Conservation (phyloP, 2,113 vertebrate genomes). For the Ancistrus triradiatus region DNA sequence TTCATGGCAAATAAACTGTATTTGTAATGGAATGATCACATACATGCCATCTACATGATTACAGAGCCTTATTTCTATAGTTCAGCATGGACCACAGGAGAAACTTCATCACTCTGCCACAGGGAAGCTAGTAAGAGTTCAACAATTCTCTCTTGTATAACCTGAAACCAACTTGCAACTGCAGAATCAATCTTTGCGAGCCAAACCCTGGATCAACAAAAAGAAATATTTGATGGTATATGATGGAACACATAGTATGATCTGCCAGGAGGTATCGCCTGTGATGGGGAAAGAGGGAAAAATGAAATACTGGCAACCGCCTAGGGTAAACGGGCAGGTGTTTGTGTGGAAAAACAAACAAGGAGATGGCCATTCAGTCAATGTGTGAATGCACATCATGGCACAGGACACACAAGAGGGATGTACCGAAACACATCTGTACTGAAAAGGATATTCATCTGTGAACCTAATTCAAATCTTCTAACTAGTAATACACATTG, state of each 20-base stretch:
- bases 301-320: constrained; percentile 19
- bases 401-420: not conserved
- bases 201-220: not conserved
- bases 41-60: no score
- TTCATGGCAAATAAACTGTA: no score
- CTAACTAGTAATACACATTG: no score
- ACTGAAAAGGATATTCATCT: constrained; percentile 11
- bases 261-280: constrained; percentile 32
- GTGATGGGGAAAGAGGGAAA: constrained; percentile 6
- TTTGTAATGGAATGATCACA: no score
- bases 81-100: no score
- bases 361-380: constrained; percentile 31
- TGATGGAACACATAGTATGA: constrained; percentile 16
- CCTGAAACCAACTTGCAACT: constrained; percentile 1
- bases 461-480: no score
- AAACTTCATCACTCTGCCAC: no score
- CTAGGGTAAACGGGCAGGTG: constrained; percentile 4
- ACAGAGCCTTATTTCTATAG: no score
- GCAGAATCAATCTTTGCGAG: no score
- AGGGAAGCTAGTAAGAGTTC: not conserved
- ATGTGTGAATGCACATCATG: constrained; percentile 30
- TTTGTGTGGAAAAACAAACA: constrained; percentile 44
- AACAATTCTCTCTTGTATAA: constrained; percentile 54
- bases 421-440: not conserved
- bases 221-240: not conserved